Base-by-base conservation (phyloP, 1,140 invertebrate species). In the Hyles euphorbiae region DNA sequence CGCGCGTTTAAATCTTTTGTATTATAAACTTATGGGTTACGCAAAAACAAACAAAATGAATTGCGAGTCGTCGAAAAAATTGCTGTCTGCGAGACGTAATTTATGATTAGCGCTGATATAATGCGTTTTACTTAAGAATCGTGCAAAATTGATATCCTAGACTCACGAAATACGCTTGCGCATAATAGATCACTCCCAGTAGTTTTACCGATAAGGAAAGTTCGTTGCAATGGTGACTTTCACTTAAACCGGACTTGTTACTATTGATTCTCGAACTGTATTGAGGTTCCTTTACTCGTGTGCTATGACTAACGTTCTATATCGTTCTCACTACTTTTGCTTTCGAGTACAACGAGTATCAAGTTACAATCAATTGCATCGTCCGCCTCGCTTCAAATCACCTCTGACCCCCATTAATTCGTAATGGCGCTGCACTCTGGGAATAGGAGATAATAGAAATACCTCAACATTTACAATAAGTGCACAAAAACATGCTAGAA, bases 201-300 rank as follows among this genome's bases (percentile, higher is more conserved):
- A 74, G 67, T 74, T 63, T 60, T 60, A 65, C 22, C 68, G 72
- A 78, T 76, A 74, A 76, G 66, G 78, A 81, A 82, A 84, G 81
- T 82, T 79, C 64, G 67, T 64, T 60, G 67, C 63, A 65, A 58
- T 67, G 72, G 72, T 63, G 66, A 78, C 78, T 82, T 84, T 82
- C 81, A 79, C 79, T 69, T 44, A 10, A 7, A 56, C 44, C 45
- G 33, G 45, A 8, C 36, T 8, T 40, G 4, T 0, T 40, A 40
- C 36, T 8, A 40, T 54, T 45, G 34, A 34, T 44, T 45, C 43
- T 32, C 53, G 36, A 22, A 22, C 53, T 44, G 43, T 36, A 43
- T 12, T 5, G 5, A 40, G 8, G 8, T 40, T 40, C 8, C 36
- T 40, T 40, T 40, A 40, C 8, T 40, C 4, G 1, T 40, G 36